These are phyloP conservation scores for pig (Sus scrofa) DNA, from an alignment of 2,113 vertebrate species.

Conservation along the genomic window T2T-Sscrofa CM000824.6:205167001-205167500, in stretches of 20 bases:
- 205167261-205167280: background rate
- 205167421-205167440: no score
- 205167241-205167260: slow-evolving; percentile 5
- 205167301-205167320: background rate
- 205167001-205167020: background rate
- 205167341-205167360: background rate
- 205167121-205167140: background rate
- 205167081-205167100: background rate
- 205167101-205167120: background rate
- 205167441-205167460: no score
- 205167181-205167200: background rate
- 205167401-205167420: no score
- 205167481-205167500: no score
- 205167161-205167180: background rate
- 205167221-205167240: background rate
- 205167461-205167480: no score
- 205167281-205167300: background rate
- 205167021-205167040: background rate
- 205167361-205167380: no score
- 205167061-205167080: background rate
- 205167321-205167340: background rate
- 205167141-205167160: background rate
- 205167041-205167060: background rate
- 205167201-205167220: background rate
- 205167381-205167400: no score